Conservation (phyloP, 2,113 vertebrate genomes). For the Dicerorhinus sumatrensis region DNA sequence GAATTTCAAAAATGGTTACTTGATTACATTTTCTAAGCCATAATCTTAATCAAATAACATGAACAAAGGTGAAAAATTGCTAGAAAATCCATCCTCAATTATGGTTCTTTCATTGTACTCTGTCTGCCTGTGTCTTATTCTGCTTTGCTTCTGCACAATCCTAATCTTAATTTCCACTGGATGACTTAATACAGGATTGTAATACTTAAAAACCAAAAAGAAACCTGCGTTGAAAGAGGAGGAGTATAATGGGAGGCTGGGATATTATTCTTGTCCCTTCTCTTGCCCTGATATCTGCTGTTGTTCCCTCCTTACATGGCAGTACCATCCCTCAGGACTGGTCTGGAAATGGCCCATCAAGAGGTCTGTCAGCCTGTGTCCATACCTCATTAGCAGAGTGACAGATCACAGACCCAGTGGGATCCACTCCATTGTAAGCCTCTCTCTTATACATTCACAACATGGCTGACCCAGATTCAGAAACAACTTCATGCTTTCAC, state of each 20-base stretch:
- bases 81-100: constrained; percentile 11
- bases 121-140: background rate
- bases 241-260: background rate
- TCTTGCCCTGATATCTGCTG: background rate
- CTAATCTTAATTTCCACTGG: background rate
- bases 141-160: background rate
- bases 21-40: constrained; percentile 12
- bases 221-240: background rate
- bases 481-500: background rate
- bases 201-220: background rate
- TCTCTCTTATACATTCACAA: constrained; percentile 55
- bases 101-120: background rate
- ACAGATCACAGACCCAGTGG: background rate
- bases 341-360: background rate
- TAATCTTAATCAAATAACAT: background rate
- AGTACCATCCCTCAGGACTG: background rate
- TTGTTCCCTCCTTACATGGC: background rate
- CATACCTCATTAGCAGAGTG: background rate
- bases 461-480: constrained; percentile 50
- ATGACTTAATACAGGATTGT: background rate
- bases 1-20: constrained; percentile 45
- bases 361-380: background rate
- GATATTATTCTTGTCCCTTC: background rate
- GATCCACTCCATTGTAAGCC: background rate
- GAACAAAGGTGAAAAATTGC: background rate